Evolutionary conservation across 2,113 vertebrate species (phyloP).

Genomic region (Sarotherodon lohbergeri): DNA sequence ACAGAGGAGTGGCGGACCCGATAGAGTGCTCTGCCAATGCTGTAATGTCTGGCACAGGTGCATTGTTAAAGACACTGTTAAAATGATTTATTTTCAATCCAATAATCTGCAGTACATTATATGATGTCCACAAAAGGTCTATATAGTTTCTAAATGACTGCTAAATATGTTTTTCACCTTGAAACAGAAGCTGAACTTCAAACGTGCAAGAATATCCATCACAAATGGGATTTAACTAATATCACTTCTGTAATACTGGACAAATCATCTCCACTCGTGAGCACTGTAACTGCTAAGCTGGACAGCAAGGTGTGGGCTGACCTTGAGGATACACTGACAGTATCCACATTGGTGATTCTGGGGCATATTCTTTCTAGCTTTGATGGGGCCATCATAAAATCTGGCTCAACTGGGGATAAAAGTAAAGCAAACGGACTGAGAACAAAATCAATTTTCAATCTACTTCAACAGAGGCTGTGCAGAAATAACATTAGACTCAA

Average conservation of each 20-base stretch:
- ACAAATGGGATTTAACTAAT: slow-evolving; percentile 33
- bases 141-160: slow-evolving; percentile 53
- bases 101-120: slow-evolving; percentile 47
- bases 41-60: slow-evolving; percentile 58
- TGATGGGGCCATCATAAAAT: background rate
- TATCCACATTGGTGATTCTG: background rate
- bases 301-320: background rate
- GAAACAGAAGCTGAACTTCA: slow-evolving; percentile 38
- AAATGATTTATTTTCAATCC: slow-evolving; percentile 64
- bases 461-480: background rate
- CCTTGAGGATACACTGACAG: slow-evolving; percentile 3
- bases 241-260: slow-evolving; percentile 10
- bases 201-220: slow-evolving; percentile 23
- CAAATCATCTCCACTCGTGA: background rate
- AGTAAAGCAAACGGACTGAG: background rate
- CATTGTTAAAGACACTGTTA: slow-evolving; percentile 65
- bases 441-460: background rate
- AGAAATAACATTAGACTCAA: background rate
- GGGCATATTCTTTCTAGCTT: background rate
- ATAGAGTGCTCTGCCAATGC: slow-evolving; percentile 42
- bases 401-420: background rate
- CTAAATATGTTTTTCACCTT: slow-evolving; percentile 60
- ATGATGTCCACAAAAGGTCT: slow-evolving; percentile 54
- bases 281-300: background rate
- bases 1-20: slow-evolving; percentile 37